Evolutionary conservation across 37 sponge, comb jelly and placozoan genomes (phyloP), one percentile per base, ranked within the genome.

Genomic region (Cladorhizidae sp.): DNA sequence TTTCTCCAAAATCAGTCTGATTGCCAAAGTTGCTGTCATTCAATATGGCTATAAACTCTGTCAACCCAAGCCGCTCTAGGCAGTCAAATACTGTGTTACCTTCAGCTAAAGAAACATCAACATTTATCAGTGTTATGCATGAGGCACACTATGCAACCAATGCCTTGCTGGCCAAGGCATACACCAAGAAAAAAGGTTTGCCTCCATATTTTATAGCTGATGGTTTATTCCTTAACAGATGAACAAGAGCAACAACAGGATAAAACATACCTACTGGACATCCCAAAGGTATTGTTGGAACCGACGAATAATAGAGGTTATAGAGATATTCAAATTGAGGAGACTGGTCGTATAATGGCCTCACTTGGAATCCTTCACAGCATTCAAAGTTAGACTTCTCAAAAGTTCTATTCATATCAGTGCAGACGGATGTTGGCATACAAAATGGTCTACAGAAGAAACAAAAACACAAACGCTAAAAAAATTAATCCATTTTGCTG

Each of bases 281-380:
- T 1, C 85, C 85, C 7, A 33, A 37, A 18, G 85, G 85, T 3
- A 17, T 40, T 29, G 75, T 49, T 11, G 22, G 41, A 18, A 83
- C 18, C 0, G 75, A 20, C 3, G 62, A 72, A 32, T 57, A 39
- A 72, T 57, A 77, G 20, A 3, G 45, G 35, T 28, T 31, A 17
- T 17, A 43, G 36, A 28, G 38, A 33, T 45, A 49, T 25, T 69
- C 42, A 38, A 37, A 21, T 23, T 70, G 50, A 15, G n/a, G n/a
- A n/a, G 36, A 26, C 1, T 8, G 9, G 22, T 21, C 3, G 6
- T 35, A 3, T 0, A 33, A 35, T 28, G 71, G 70, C 11, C 77
- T 77, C 23, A 70, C 45, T 57, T n/a, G 42, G 36, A 77, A 85
- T 22, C 85, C 85, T 21, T 25, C 57, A 58, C 85, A 85, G 57